phyloP scores from a whole-genome alignment of 2,113 vertebrate genomes.

The Macaca nemestrina region DNA sequence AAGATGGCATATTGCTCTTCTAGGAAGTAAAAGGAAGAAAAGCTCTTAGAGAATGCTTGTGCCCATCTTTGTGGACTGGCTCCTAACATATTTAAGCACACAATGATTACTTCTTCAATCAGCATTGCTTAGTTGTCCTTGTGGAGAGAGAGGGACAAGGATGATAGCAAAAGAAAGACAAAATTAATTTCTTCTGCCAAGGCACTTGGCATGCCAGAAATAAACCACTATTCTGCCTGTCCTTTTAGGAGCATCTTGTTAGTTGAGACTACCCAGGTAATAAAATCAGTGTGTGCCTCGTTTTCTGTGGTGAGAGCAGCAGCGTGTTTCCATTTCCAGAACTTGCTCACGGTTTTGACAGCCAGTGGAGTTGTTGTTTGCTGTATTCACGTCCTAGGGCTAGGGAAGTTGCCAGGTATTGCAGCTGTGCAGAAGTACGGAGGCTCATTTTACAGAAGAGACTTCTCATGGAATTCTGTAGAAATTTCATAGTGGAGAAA shows the following conservation, averaged over 20 bases:
- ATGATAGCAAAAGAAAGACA: not conserved
- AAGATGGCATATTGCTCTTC: constrained; percentile 58
- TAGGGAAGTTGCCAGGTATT: constrained; percentile 26
- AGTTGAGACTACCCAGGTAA: not conserved
- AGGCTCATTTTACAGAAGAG: constrained; percentile 59
- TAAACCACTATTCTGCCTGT: not conserved
- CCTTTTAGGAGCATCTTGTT: not conserved
- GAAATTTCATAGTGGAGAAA: constrained; percentile 63
- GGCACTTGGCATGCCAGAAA: not conserved
- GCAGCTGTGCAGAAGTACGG: not conserved
- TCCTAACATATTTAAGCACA: not conserved
- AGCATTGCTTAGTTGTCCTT: not conserved
- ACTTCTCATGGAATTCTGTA: constrained; percentile 5
- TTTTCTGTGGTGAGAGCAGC: not conserved
- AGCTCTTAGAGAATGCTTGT: not conserved
- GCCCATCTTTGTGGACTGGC: constrained; percentile 1
- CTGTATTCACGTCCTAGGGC: constrained; percentile 20
- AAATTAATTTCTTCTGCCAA: not conserved
- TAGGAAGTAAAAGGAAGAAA: constrained; percentile 28
- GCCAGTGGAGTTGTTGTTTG: not conserved
- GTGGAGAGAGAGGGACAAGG: not conserved
- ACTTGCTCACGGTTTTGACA: constrained; percentile 15
- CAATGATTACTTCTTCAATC: constrained; percentile 37
- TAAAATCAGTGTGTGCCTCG: not conserved
- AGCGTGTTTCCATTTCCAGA: not conserved